Base-by-base conservation (phyloP, 2,113 vertebrate genomes). In the Paralichthys olivaceus region DNA sequence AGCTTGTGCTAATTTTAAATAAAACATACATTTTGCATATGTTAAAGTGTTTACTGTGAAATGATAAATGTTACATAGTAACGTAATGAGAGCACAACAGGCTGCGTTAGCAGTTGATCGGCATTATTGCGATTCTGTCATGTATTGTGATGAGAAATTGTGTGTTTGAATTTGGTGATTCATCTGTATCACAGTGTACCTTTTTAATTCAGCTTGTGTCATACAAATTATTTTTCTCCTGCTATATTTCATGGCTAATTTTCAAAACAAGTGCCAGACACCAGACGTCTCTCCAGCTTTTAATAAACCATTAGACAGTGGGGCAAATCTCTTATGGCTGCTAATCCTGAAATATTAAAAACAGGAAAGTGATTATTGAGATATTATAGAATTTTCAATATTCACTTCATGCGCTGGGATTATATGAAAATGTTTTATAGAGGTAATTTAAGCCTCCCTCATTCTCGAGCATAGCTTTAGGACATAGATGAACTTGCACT, bases 311-410 rank as follows among this genome's bases (percentile, higher is more conserved):
- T 88, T 84, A 80, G 57, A 77, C 72, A 23, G 9, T 17, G 47
- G 75, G 69, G 78, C 43, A 79, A 80, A 91, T 86, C 11, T 74
- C 76, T 37, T 62, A 71, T 65, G 76, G 74, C 75, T 74, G 28
- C 69, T 82, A 79, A 85, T 88, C 49, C 62, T 89, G 72, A 87
- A 88, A 86, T 89, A 87, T 91, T 84, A 79, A 86, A 88, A 82
- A 77, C 69, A 69, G 28, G 43, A 75, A 84, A 51, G 61, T 65
- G 60, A 87, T 87, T 87, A 91, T 83, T 85, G 71, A 76, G 75
- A 69, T 80, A 91, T 89, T 74, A 81, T 77, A 78, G 57, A 60
- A 69, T 81, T 82, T 72, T 88, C 87, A 81, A 70, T 84, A 84
- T 89, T 69, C 72, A 56, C 54, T 73, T 74, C 65, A 75, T 84